Evolutionary conservation across 2,113 vertebrate genomes (phyloP).

Genomic region (Aegithalos caudatus): DNA sequence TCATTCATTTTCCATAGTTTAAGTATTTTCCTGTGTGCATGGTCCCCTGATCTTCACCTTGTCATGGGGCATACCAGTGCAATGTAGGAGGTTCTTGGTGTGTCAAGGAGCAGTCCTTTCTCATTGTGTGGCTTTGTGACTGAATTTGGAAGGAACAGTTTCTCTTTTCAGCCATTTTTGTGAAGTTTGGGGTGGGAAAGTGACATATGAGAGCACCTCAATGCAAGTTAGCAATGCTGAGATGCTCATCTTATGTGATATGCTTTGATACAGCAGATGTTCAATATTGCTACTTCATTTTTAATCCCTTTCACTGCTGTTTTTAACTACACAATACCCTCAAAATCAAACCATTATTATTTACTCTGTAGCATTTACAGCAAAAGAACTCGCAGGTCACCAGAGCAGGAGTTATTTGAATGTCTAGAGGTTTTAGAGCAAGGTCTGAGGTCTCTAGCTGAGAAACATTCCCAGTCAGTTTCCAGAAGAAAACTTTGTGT

Average conservation of each 20-base stretch:
- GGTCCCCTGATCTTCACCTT: not conserved
- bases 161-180: not conserved
- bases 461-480: not conserved
- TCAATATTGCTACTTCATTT: not conserved
- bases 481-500: not conserved
- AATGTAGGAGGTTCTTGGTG: not conserved
- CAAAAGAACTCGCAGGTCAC: not conserved
- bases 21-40: not conserved
- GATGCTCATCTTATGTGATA: fast-evolving
- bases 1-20: not conserved
- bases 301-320: not conserved
- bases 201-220: not conserved
- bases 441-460: not conserved
- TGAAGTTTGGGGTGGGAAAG: not conserved
- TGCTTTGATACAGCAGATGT: not conserved
- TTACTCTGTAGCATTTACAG: not conserved
- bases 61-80: not conserved
- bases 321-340: not conserved
- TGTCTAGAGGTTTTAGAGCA: not conserved
- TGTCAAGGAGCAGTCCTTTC: not conserved
- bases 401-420: not conserved
- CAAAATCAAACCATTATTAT: not conserved
- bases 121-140: not conserved
- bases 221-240: not conserved
- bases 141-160: not conserved